Percentiles rank a stretch among this genome's conserved stretches.
Conservation (phyloP, 2,888 invertebrate species). For the Steinernema hermaphroditum region DNA sequence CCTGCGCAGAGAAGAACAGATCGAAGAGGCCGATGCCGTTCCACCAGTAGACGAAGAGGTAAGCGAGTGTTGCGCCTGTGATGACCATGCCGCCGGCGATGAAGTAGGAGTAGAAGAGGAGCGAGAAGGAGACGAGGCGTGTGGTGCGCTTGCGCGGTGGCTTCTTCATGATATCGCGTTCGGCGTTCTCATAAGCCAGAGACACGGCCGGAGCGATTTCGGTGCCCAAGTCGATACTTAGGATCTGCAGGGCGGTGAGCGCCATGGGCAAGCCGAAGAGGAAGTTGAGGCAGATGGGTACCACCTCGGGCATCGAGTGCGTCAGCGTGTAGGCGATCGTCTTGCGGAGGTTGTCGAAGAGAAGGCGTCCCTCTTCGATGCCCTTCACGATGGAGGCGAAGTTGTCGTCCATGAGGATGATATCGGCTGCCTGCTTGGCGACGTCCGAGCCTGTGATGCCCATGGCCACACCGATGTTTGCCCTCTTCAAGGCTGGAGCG, state of each 20-base stretch:
- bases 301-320: conserved; percentile 41
- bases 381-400: conserved; percentile 51
- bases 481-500: conserved; percentile 50
- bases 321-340: conserved; percentile 40
- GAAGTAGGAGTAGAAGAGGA: conserved; percentile 37
- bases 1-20: conserved; percentile 33
- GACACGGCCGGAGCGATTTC: conserved; percentile 34
- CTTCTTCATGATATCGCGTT: conserved; percentile 37
- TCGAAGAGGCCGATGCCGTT: conserved; percentile 29
- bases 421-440: conserved; percentile 58
- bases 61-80: conserved; percentile 32
- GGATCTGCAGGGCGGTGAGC: conserved; percentile 38
- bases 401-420: conserved; percentile 54
- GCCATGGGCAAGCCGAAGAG: conserved; percentile 41
- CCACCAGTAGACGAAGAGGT: conserved; percentile 35
- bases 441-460: conserved; percentile 53
- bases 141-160: conserved; percentile 35
- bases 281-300: conserved; percentile 40
- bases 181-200: conserved; percentile 36
- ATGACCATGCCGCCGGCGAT: conserved; percentile 35
- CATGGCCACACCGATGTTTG: conserved; percentile 53
- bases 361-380: conserved; percentile 43
- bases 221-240: conserved; percentile 37
- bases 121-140: conserved; percentile 34
- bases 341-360: conserved; percentile 45